A percentile compares a stretch with the other conserved stretches of the same genome.
Conservation (phyloP, 2,797 vertebrate species). For the Ptychadena robeensis region DNA sequence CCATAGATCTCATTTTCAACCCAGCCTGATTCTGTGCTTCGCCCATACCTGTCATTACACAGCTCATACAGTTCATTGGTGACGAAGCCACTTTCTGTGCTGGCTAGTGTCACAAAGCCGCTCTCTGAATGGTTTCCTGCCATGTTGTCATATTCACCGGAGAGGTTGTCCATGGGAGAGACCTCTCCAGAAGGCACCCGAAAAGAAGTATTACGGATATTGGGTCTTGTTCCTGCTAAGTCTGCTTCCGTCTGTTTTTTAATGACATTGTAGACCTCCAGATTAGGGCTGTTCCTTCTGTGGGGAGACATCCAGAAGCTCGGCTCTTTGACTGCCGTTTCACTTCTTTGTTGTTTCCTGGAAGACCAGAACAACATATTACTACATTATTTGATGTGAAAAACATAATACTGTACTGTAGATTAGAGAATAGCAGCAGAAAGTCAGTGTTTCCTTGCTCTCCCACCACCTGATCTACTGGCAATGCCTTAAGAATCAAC, state of each 20-base stretch:
- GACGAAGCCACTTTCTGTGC: slow-evolving; percentile 89
- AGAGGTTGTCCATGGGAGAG: slow-evolving; percentile 65
- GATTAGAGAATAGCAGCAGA: neutral
- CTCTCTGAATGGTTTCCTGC: slow-evolving; percentile 71
- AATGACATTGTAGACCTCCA: slow-evolving; percentile 82
- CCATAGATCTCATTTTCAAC: slow-evolving; percentile 86
- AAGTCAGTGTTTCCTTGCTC: too few species aligned
- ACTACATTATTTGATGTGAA: neutral
- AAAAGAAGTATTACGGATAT: slow-evolving; percentile 81
- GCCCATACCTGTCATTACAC: slow-evolving; percentile 74
- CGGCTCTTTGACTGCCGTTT: slow-evolving; percentile 70
- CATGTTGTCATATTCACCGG: slow-evolving; percentile 80
- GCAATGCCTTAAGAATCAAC: too few species aligned
- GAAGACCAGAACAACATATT: slow-evolving; percentile 7
- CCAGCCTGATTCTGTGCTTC: slow-evolving; percentile 85
- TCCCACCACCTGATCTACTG: neutral
- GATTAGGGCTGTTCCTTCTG: slow-evolving; percentile 71
- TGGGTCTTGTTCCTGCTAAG: slow-evolving; percentile 76
- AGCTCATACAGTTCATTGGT: slow-evolving; percentile 94
- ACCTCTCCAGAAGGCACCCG: slow-evolving; percentile 63
- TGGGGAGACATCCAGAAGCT: slow-evolving; percentile 73
- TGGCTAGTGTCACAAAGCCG: slow-evolving; percentile 76
- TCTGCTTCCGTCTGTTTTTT: slow-evolving; percentile 78
- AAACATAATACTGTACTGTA: neutral
- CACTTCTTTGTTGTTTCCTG: slow-evolving; percentile 78